These are phyloP conservation scores for Trypoxylon attenuatum DNA, from an alignment of 2,888 invertebrate species.

Conservation along the genomic window DNA sequence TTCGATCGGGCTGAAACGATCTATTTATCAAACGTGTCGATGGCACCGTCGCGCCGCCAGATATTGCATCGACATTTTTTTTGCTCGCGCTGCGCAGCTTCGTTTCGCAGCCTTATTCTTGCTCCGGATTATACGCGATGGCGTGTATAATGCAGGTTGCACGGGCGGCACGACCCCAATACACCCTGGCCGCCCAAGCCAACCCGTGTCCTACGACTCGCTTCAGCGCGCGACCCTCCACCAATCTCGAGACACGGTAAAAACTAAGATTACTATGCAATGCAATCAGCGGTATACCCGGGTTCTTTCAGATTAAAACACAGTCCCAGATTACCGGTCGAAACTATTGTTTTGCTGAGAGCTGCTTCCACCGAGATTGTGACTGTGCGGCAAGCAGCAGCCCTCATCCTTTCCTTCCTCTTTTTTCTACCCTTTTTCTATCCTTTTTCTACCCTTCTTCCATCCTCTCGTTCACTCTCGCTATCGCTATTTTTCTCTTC, in stretches of 20 bases:
- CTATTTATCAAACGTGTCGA: constrained; percentile 46
- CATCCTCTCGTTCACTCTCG: background rate
- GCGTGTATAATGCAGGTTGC: constrained; percentile 56
- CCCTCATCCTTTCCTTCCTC: too few species aligned
- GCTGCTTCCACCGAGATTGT: constrained; percentile 42
- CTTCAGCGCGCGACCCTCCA: constrained; percentile 13
- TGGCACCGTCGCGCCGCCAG: constrained; percentile 20
- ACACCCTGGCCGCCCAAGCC: constrained; percentile 19
- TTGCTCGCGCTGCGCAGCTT: constrained; percentile 1
- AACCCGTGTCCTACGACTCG: background rate
- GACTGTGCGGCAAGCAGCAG: constrained; percentile 1
- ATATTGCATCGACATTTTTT: constrained; percentile 41
- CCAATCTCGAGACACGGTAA: constrained; percentile 63
- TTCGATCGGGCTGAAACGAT: constrained; percentile 15
- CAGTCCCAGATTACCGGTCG: constrained; percentile 56
- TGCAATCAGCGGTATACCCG: constrained; percentile 63
- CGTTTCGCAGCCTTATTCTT: constrained; percentile 24
- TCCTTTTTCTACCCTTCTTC: background rate
- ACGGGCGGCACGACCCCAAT: constrained; percentile 50
- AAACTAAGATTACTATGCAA: constrained; percentile 71
- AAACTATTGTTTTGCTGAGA: constrained; percentile 56
- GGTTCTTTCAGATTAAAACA: constrained; percentile 64
- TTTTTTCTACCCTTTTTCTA: too few species aligned
- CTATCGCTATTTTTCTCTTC: too few species aligned
- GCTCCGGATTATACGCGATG: constrained; percentile 55